Base-by-base conservation (phyloP, 2,113 vertebrate genomes). In the Lycaon pictus region DNA sequence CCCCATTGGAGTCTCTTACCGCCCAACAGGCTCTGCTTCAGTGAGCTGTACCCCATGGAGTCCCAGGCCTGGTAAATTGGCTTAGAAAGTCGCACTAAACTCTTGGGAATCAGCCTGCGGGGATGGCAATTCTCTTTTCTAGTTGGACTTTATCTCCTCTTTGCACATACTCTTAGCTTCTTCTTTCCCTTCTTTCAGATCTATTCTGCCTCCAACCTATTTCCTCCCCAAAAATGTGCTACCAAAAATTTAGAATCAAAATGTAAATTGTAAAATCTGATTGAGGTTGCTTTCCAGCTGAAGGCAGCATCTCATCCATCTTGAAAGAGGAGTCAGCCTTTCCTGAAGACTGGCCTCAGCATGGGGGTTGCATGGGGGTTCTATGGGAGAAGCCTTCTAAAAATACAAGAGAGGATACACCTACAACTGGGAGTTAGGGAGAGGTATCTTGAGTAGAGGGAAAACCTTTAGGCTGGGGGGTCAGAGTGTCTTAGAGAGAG, bases 231-330 rank as follows among this genome's bases (percentile, higher is more conserved):
- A 85, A 77, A 83, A 74, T 60, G 11, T 65, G 60, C 77, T 81
- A 84, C 43, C 17, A 79, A 93, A 90, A 62, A 58, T 74, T 92
- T 88, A 85, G 22, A 92, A 74, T 80, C 56, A 56, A 51, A 63
- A 1, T 90, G 95, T 72, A 81, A 83, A 82, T 20, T 37, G 72
- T 81, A 74, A 93, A 72, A 69, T 76, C 90, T 56, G 93, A 88
- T 77, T 93, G 65, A 55, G 43, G 35, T 71, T 95, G 48, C 89
- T n/a, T 93, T 90, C 63, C 67, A 76, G 69, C 37, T 72, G 58
- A 88, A 77, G 85, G 76, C 72, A 93, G 62, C 87, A 37, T 12
- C 15, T 71, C 82, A 69, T 35, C 43, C 43, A 55, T 69, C 27
- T 60, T 11, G 10, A 72, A 63, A 20, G n/a, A 67, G 23, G 32